phyloP scores from a whole-genome alignment of 2,113 vertebrate species.

The Engraulis encrasicolus region DNA sequence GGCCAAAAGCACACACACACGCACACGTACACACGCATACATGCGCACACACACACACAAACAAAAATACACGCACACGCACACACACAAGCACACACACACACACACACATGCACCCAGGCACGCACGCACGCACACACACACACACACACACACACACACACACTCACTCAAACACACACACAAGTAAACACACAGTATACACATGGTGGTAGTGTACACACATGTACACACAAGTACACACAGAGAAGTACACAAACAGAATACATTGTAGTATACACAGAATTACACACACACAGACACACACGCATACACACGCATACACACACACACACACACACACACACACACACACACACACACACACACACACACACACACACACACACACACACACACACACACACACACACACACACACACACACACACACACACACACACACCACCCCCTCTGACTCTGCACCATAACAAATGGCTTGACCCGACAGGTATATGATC shows the following conservation, averaged over 20 bases:
- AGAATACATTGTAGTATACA: too few relatives aligned
- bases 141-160: too few relatives aligned
- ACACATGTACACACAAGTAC: neutral
- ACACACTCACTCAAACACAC: neutral
- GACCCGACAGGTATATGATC: slow-evolving; percentile 17
- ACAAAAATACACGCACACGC: neutral
- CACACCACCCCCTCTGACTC: neutral
- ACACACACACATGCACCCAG: too few relatives aligned
- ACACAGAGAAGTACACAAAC: too few relatives aligned
- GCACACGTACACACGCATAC: neutral
- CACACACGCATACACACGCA: too few relatives aligned
- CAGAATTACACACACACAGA: neutral
- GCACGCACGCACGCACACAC: too few relatives aligned
- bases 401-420: neutral
- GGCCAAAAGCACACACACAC: neutral
- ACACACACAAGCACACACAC: neutral
- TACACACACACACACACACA: too few relatives aligned
- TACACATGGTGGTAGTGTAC: too few relatives aligned
- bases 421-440: neutral
- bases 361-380: neutral
- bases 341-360: too few relatives aligned
- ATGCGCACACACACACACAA: too few relatives aligned
- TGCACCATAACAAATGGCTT: slow-evolving; percentile 6
- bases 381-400: neutral
- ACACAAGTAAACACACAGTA: neutral